Conservation (phyloP, 2,113 vertebrate species). For the Melospiza georgiana region DNA sequence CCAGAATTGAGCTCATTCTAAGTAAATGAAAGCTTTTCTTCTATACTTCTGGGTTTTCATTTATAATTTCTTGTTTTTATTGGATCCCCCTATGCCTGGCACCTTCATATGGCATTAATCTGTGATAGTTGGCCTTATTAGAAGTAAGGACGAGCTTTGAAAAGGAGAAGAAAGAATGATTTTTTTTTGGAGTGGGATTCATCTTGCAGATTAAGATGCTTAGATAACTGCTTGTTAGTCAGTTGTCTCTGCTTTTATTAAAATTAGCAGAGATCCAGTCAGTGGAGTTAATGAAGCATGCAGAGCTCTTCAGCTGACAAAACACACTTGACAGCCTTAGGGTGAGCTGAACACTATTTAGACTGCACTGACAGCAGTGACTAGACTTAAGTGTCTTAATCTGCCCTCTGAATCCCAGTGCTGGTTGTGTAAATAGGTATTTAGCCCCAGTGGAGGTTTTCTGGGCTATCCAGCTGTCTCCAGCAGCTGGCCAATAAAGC, state of each 20-base stretch:
- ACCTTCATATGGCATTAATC: background rate
- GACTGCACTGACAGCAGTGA: background rate
- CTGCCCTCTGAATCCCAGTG: background rate
- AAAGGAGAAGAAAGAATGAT: background rate
- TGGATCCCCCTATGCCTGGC: background rate
- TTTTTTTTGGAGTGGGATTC: background rate
- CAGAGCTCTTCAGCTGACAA: slow-evolving; percentile 15
- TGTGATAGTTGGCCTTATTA: background rate
- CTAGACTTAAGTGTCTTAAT: background rate
- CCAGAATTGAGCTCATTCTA: background rate
- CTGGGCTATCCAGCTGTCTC: background rate
- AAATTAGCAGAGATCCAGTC: slow-evolving; percentile 22
- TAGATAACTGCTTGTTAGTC: background rate
- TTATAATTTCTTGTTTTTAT: background rate
- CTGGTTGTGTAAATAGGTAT: background rate
- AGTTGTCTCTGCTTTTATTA: background rate
- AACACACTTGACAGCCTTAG: background rate
- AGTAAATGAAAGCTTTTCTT: background rate
- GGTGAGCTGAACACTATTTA: background rate
- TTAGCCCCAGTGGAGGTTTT: background rate
- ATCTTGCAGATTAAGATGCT: background rate
- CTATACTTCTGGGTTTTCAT: background rate
- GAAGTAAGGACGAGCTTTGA: background rate
- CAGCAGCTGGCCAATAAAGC: background rate
- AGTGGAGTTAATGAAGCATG: background rate